phyloP scores from a whole-genome alignment of 1,140 invertebrate genomes.

The Ridgeia piscesae region DNA sequence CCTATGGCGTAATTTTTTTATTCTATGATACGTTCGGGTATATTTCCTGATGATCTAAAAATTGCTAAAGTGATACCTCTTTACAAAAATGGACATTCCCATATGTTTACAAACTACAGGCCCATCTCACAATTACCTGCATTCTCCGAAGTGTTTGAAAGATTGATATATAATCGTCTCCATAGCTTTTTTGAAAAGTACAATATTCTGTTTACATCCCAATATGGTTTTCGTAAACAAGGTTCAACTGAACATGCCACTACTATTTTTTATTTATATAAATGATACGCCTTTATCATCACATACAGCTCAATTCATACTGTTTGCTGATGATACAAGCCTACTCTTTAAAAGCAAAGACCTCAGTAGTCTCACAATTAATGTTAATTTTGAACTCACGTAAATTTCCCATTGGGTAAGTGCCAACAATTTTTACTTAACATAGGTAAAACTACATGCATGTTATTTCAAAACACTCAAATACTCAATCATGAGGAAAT shows the following conservation, averaged over 20 bases:
- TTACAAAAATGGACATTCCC: background rate
- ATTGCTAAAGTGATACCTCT: background rate
- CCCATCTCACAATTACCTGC: background rate
- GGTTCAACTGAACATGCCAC: background rate
- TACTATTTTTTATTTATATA: background rate
- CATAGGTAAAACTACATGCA: background rate
- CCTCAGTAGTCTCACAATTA: background rate
- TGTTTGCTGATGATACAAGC: background rate
- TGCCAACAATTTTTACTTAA: background rate
- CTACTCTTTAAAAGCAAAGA: background rate
- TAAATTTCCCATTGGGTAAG: background rate
- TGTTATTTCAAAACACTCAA: background rate
- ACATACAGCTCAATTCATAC: background rate
- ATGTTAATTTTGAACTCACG: background rate
- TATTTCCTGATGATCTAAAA: background rate
- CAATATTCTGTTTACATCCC: background rate
- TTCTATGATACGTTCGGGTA: background rate
- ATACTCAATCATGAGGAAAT: background rate
- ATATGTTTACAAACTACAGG: background rate
- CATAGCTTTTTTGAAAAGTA: background rate
- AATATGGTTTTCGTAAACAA: background rate
- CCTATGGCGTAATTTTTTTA: background rate
- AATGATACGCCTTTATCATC: background rate
- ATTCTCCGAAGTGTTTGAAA: background rate
- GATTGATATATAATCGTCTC: background rate